phyloP scores from a whole-genome alignment of 2,888 invertebrate species.

The Proisotoma minuta region DNA sequence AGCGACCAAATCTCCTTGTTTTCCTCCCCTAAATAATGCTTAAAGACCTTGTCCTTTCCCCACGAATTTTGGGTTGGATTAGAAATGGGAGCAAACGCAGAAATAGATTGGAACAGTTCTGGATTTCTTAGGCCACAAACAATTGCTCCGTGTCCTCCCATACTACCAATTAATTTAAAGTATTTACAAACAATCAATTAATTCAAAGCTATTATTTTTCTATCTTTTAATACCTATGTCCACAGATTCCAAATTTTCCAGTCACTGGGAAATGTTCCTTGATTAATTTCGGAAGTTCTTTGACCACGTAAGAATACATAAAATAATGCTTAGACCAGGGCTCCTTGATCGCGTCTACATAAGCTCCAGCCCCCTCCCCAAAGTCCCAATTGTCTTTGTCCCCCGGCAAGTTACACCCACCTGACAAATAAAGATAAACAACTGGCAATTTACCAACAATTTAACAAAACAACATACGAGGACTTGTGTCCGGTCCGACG shows the following conservation, averaged over 20 bases:
- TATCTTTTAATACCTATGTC: constrained; percentile 52
- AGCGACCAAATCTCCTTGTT: constrained; percentile 61
- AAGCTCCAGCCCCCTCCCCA: constrained; percentile 92
- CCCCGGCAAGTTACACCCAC: constrained; percentile 70
- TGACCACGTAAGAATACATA: constrained; percentile 93
- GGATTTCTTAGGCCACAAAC: constrained; percentile 87
- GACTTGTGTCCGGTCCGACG: constrained; percentile 94
- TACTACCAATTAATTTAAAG: constrained; percentile 59
- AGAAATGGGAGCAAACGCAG: constrained; percentile 91
- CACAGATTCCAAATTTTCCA: constrained; percentile 51
- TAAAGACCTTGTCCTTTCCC: constrained; percentile 76
- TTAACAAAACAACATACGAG: constrained; percentile 53
- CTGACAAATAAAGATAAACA: constrained; percentile 15
- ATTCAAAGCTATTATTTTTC: background rate
- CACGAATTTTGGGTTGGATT: constrained; percentile 80
- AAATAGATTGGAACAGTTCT: constrained; percentile 60
- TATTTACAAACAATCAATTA: background rate
- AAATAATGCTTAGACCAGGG: constrained; percentile 89
- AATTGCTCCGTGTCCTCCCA: constrained; percentile 97
- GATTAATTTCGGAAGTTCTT: constrained; percentile 73
- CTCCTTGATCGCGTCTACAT: constrained; percentile 83
- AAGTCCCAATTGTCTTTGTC: constrained; percentile 92
- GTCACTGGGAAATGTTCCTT: constrained; percentile 66
- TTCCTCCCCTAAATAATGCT: constrained; percentile 67
- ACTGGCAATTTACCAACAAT: background rate